These are phyloP conservation scores for Psittacara wagleri DNA, from an alignment of 2,113 vertebrate species.

Conservation along the genomic window DNA sequence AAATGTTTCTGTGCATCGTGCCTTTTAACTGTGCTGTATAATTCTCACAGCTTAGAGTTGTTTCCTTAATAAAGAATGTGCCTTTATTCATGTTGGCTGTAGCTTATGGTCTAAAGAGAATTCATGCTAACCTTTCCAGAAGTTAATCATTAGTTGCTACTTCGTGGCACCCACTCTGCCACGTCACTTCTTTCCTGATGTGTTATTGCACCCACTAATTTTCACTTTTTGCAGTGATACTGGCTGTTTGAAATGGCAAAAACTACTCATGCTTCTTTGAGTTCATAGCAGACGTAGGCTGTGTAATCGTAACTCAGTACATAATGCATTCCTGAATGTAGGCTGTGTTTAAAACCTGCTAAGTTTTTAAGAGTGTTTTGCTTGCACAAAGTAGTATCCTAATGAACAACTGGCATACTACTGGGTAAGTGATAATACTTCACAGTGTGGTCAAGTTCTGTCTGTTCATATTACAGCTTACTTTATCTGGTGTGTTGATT, in stretches of 20 bases:
- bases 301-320: conserved; percentile 29
- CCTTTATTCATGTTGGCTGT: conserved; percentile 11
- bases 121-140: conserved; percentile 53
- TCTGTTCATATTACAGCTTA: conserved; percentile 4
- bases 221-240: conserved; percentile 41
- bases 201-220: conserved; percentile 44
- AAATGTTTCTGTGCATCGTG: conserved; percentile 51
- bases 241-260: conserved; percentile 55
- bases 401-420: conserved; percentile 37
- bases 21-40: conserved; percentile 16
- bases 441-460: conserved; percentile 14
- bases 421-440: conserved; percentile 20
- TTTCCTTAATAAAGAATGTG: conserved; percentile 18
- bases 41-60: conserved; percentile 21
- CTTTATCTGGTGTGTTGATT: conserved; percentile 49
- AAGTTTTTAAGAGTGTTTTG: conserved; percentile 43
- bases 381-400: conserved; percentile 21
- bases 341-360: conserved; percentile 55
- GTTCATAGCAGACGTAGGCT: conserved; percentile 43
- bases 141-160: conserved; percentile 48
- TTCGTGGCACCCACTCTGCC: conserved; percentile 44
- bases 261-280: conserved; percentile 43
- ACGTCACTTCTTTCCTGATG: conserved; percentile 28
- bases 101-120: conserved; percentile 5
- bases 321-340: conserved; percentile 48